Evolutionary conservation across 2,888 invertebrate genomes (phyloP), one percentile per base, ranked within the genome.

Genomic region (Eilema griseolum): DNA sequence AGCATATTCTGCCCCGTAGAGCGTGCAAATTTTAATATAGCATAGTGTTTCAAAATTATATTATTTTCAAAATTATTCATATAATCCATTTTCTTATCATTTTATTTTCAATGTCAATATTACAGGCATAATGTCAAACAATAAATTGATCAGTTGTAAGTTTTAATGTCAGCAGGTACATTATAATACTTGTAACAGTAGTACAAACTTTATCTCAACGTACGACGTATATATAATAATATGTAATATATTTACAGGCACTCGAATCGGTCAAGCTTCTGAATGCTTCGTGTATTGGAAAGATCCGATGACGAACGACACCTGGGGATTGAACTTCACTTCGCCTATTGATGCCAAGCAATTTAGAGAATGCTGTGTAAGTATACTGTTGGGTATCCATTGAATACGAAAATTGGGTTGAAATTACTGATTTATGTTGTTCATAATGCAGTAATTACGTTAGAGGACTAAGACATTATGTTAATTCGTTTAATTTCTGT

Each of bases 281-380:
- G 99, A 99, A 96, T 99, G 99, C 94, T 99, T 99, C 95, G 98
- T 99, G 72, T 99, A 99, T 94, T 99, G 99, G 99, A 98, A 99
- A 92, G 99, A 99, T 95, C 98, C 98, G 65, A 98, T 98, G 97
- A 98, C 98, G 86, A 98, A 98, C 93, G 99, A 99, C 93, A 99
- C 99, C 61, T 99, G 99, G 99, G 99, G 99, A 74, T 96, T 99
- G 80, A 99, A 99, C 95, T 99, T 99, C 91, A 99, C 99, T 69
- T 99, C 99, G 71, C 98, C 99, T 76, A 98, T 98, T 86, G 99
- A 99, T 93, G 99, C 99, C 80, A 98, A 99, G 95, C 98, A 99
- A 93, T 99, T 99, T 93, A 96, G 98, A 91, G 99, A 99, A 96
- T 98, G 98, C 96, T 98, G 98, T 96, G 98, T 99, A 97, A 98